Percentiles rank a stretch among this genome's conserved stretches.
These are phyloP conservation scores for Gryllus longicercus DNA, from an alignment of 2,888 invertebrate genomes.

Conservation along the genomic window DNA sequence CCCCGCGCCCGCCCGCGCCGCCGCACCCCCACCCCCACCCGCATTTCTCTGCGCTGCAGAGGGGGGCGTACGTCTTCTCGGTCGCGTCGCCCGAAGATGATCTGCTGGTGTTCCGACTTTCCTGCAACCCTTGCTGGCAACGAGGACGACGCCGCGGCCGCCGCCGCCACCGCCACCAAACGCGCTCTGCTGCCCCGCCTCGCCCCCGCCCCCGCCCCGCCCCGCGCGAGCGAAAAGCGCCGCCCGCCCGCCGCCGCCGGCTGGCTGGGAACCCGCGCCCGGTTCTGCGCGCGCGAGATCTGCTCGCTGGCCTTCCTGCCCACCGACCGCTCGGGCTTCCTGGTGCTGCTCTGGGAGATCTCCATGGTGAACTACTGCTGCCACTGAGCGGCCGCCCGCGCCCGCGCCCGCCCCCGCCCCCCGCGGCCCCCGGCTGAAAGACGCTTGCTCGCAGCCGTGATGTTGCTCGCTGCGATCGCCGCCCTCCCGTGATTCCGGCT, in stretches of 20 bases:
- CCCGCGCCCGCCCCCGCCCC: slow-evolving; percentile 19
- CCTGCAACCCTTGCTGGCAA: neutral
- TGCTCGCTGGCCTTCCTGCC: slow-evolving; percentile 33
- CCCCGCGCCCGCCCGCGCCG: too few species aligned
- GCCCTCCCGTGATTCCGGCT: neutral
- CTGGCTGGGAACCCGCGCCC: slow-evolving; percentile 30
- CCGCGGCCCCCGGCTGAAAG: neutral
- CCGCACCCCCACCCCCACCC: too few species aligned
- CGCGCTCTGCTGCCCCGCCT: neutral
- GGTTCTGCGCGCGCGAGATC: slow-evolving; percentile 27
- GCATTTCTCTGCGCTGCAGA: neutral
- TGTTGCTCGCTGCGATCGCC: neutral
- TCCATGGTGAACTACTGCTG: slow-evolving; percentile 37
- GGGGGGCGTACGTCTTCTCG: neutral
- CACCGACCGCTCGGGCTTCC: slow-evolving; percentile 33
- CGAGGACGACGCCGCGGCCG: slow-evolving; percentile 1
- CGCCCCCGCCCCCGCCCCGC: too few species aligned
- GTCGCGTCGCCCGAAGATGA: neutral
- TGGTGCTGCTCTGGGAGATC: slow-evolving; percentile 37
- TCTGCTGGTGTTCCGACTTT: slow-evolving; percentile 17
- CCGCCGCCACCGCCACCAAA: too few species aligned
- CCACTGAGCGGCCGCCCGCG: slow-evolving; percentile 30
- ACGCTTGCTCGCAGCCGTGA: neutral
- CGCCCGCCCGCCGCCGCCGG: slow-evolving; percentile 21
- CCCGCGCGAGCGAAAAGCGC: neutral